Evolutionary conservation across 1,140 invertebrate species (phyloP), one percentile per base, ranked within the genome.

Genomic region (Apolygus lucorum): DNA sequence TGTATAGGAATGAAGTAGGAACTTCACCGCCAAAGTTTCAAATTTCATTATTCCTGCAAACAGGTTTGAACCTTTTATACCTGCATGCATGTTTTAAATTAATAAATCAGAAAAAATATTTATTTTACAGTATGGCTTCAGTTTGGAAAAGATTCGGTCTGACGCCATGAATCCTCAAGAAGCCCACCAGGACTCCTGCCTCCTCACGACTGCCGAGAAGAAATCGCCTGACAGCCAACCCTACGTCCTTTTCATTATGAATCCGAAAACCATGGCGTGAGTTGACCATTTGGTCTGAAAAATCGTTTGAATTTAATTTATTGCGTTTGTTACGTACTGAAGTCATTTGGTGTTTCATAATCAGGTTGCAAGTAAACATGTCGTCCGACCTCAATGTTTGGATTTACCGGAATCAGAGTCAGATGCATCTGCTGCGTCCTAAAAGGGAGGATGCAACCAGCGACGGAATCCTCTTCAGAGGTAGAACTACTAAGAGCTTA

Each of bases 121-220:
- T n/a, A n/a, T 72, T 69, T 82, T 83, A 34, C 76, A 95, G 91
- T 91, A 91, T 83, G 93, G 92, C 34, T 91, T 96, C 75, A 92
- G 87, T 49, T 79, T 96, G 70, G 91, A 95, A 76, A 87, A 91
- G 77, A 95, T 90, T n/a, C 80, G 88, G 29, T 95, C 88, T 78
- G 88, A 92, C 81, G 91, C 90, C 14, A 88, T 93, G 76, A 92
- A 90, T 80, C 90, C 90, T 1, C 76, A 94, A 68, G 91, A 94
- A 78, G 86, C 84, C 71, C 88, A 90, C 75, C 84, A 86, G 71
- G 88, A 90, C 69, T 83, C 82, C 72, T 93, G 91, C 75, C 83
- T 89, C 28, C 77, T 91, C 8, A 82, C 88, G 74, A 82, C 88
- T 4, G 76, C 77, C 67, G 77, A 76, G 0, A 71, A 74, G 27